phyloP scores from a whole-genome alignment of 2,888 invertebrate genomes.

The Phengaris alcon region DNA sequence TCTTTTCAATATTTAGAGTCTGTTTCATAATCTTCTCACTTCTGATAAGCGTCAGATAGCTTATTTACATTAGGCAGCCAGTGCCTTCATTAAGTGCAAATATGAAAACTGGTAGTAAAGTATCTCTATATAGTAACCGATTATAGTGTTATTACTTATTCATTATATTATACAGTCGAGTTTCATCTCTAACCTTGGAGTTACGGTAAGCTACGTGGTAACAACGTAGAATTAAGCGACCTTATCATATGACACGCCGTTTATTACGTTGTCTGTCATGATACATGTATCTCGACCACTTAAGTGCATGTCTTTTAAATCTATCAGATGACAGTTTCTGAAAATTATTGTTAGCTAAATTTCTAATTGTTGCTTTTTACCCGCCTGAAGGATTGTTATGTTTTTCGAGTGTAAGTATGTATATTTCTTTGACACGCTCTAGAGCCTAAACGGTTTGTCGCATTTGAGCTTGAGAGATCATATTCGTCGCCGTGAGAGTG shows the following conservation, averaged over 20 bases:
- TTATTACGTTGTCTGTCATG: background rate
- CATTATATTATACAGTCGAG: background rate
- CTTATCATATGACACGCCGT: background rate
- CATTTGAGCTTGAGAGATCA: too few species aligned
- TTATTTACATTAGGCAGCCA: background rate
- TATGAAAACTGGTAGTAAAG: background rate
- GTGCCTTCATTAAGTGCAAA: background rate
- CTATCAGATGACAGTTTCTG: too few species aligned
- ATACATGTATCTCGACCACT: background rate
- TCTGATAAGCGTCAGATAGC: too few species aligned
- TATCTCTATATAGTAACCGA: background rate
- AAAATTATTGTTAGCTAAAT: too few species aligned
- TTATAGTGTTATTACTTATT: too few species aligned
- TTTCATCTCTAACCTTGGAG: slow-evolving; percentile 19
- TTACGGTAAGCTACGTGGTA: slow-evolving; percentile 13
- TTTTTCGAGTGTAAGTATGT: too few species aligned
- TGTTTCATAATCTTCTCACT: too few species aligned
- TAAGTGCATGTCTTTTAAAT: background rate
- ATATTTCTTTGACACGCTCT: too few species aligned
- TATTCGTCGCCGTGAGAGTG: too few species aligned
- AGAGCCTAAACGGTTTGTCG: too few species aligned
- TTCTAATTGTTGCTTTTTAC: too few species aligned
- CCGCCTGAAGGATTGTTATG: too few species aligned
- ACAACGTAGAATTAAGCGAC: slow-evolving; percentile 15
- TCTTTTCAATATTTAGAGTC: background rate